These are phyloP conservation scores for Aradus depressus DNA, from an alignment of 2,888 invertebrate species.

Conservation along the genomic window DNA sequence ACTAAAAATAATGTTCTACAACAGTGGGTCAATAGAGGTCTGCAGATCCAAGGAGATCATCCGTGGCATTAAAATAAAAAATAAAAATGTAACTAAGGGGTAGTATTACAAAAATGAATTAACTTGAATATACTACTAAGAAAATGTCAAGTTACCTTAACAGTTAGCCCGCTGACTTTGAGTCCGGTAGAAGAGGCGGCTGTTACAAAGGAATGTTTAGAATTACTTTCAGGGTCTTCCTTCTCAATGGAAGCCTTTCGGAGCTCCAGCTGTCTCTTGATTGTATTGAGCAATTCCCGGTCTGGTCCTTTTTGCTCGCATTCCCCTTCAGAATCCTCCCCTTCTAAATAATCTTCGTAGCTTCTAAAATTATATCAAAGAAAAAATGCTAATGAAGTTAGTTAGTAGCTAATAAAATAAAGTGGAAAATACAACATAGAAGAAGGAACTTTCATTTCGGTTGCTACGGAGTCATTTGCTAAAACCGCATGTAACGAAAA, in stretches of 20 bases:
- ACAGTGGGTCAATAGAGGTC: no score
- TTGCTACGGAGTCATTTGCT: no score
- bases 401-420: no score
- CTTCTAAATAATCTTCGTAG: slow-evolving; percentile 37
- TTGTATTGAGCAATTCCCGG: slow-evolving; percentile 45
- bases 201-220: slow-evolving; percentile 55
- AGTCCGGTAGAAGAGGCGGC: slow-evolving; percentile 60
- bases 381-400: not conserved
- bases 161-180: slow-evolving; percentile 66
- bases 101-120: no score
- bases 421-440: no score
- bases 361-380: slow-evolving; percentile 32
- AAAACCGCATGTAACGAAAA: no score
- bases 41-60: no score
- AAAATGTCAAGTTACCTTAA: slow-evolving; percentile 38
- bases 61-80: no score
- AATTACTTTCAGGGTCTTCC: slow-evolving; percentile 43
- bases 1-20: no score
- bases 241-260: slow-evolving; percentile 41
- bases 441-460: no score
- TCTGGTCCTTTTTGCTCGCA: slow-evolving; percentile 44
- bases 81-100: no score
- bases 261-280: slow-evolving; percentile 65
- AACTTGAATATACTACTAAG: slow-evolving; percentile 10
- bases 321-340: slow-evolving; percentile 37